Conservation (phyloP, 64 coral and sea anemone species). For the Montipora foliosa region DNA sequence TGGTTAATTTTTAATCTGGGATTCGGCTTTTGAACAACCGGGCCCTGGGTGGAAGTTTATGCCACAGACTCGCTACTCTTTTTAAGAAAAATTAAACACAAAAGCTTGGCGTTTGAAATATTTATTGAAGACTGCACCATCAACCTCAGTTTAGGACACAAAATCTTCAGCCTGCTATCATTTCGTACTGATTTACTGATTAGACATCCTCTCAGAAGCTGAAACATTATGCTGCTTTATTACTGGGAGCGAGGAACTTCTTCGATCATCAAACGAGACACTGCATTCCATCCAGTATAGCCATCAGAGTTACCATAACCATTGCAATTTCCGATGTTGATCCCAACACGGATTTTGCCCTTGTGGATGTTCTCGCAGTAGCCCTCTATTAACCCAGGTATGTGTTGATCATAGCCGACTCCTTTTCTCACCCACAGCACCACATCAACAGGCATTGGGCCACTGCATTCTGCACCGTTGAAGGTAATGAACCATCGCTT, state of each 20-base stretch:
- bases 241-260: conserved; percentile 9
- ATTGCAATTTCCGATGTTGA: conserved; percentile 33
- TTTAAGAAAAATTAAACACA: too few relatives aligned
- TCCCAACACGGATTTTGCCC: conserved; percentile 22
- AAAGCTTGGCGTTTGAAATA: too few relatives aligned
- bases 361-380: conserved; percentile 29
- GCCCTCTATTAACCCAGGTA: conserved; percentile 9
- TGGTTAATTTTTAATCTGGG: too few relatives aligned
- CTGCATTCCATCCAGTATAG: not conserved
- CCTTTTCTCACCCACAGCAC: not conserved
- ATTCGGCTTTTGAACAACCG: too few relatives aligned
- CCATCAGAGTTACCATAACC: not conserved
- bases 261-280: conserved; percentile 40
- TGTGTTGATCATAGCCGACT: not conserved
- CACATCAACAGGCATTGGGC: not conserved
- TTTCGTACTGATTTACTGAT: too few relatives aligned
- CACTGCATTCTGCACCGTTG: conserved; percentile 16
- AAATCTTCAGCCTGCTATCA: too few relatives aligned
- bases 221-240: not conserved
- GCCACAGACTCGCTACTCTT: too few relatives aligned
- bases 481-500: conserved; percentile 43
- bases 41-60: too few relatives aligned
- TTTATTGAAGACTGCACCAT: too few relatives aligned
- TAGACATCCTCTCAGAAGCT: too few relatives aligned
- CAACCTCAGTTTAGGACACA: too few relatives aligned